Conservation (phyloP, 1,140 invertebrate species). For the Pomacea maculata region DNA sequence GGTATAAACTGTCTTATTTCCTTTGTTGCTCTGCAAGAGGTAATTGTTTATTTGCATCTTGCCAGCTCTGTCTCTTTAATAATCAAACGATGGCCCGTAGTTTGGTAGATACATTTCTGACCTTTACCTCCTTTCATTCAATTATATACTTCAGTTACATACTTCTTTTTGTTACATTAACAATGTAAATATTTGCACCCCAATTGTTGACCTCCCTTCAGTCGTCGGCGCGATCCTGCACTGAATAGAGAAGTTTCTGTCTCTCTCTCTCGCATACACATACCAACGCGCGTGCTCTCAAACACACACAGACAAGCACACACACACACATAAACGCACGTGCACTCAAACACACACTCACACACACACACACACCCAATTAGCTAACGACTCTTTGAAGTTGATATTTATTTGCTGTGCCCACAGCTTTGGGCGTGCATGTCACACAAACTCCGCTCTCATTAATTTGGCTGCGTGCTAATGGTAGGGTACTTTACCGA, state of each 20-base stretch:
- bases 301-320: constrained; percentile 21
- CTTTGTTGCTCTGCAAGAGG: too few relatives aligned
- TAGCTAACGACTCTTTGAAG: not conserved
- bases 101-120: not conserved
- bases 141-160: not conserved
- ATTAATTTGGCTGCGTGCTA: not conserved
- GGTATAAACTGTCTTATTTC: too few relatives aligned
- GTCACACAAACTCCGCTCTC: not conserved
- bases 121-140: not conserved
- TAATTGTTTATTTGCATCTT: too few relatives aligned
- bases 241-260: not conserved
- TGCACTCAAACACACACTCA: not conserved
- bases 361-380: constrained; percentile 2
- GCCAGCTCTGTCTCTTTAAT: too few relatives aligned
- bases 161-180: not conserved
- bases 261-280: constrained; percentile 16
- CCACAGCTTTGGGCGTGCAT: not conserved
- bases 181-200: too few relatives aligned
- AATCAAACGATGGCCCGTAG: too few relatives aligned
- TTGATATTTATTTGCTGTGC: not conserved
- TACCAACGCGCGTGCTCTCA: not conserved
- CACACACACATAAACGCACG: constrained; percentile 10
- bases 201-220: not conserved
- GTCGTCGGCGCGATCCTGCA: not conserved
- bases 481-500: not conserved